Base-by-base conservation (phyloP, 2,797 vertebrate species). In the Prunella strophiata region DNA sequence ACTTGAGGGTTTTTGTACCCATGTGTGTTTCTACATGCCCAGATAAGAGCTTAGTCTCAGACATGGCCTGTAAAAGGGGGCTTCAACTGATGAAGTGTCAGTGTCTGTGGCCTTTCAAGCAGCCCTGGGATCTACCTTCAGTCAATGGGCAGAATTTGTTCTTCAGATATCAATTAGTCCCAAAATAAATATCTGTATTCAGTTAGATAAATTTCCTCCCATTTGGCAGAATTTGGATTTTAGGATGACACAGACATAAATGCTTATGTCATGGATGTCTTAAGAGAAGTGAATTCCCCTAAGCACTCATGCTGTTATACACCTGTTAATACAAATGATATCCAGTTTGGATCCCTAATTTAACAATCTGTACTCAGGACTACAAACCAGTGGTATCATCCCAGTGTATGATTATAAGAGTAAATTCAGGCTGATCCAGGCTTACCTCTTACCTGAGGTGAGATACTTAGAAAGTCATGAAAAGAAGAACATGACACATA, bases 351-450 rank as follows among this genome's bases (percentile, higher is more conserved):
- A n/a, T n/a, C 45, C 47, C 27, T n/a, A 27, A 61, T 47, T 52
- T 47, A 52, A 25, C n/a, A 20, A 8, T n/a, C 18, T 38, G 13
- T 36, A 17, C 23, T n/a, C n/a, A 68, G 47, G 40, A 17, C n/a
- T 76, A 25, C 9, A n/a, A 67, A 23, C 9, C 19, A 43, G 19
- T 32, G 26, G 5, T 20, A 45, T 29, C 1, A 0, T n/a, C 19
- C 54, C n/a, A 61, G 5, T 38, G 16, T 16, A 67, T 43, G 65
- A 50, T 23, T 66, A 2, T 5, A 51, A n/a, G 9, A 52, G n/a
- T 11, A 76, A 68, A 47, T 68, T 61, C 47, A 59, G 34, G 43
- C 11, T 57, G 30, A 34, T 42, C 73, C 43, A 74, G 47, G 40
- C 13, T 75, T 27, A 38, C 5, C 15, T 38, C 15, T 76, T 61